Conservation (phyloP, 1,140 invertebrate genomes). For the Fopius arisanus region DNA sequence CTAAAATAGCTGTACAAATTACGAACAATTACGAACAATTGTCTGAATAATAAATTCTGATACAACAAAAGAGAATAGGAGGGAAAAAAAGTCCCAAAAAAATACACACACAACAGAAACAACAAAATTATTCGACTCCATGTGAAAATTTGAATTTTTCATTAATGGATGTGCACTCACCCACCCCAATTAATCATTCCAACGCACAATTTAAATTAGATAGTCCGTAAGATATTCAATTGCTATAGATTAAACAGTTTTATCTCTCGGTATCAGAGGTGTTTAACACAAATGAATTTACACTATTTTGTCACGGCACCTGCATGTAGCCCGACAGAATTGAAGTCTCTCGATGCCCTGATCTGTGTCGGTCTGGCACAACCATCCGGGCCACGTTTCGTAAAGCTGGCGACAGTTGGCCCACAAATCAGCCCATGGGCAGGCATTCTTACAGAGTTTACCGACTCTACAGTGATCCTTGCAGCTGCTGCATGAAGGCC, state of each 20-base stretch:
- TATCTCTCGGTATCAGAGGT: not conserved
- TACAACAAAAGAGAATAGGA: no score
- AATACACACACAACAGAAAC: no score
- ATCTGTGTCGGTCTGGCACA: constrained; percentile 68
- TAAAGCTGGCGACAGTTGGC: constrained; percentile 76
- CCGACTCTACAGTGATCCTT: constrained; percentile 70
- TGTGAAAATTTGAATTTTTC: no score
- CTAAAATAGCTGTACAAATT: no score
- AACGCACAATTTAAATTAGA: not conserved
- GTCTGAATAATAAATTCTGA: no score
- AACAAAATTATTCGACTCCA: no score
- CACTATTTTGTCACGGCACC: constrained; percentile 68
- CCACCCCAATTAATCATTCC: not conserved
- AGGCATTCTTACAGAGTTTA: constrained; percentile 78
- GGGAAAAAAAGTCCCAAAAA: no score
- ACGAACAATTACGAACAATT: no score
- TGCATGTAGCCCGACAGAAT: constrained; percentile 77
- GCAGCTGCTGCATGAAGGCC: constrained; percentile 72
- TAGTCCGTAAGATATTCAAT: not conserved
- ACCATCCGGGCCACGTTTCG: constrained; percentile 68
- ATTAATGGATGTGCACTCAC: no score
- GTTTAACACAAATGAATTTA: constrained; percentile 25
- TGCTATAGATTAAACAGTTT: not conserved
- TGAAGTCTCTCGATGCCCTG: constrained; percentile 68
- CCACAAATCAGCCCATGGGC: constrained; percentile 74